These are phyloP conservation scores for Cacatua alba DNA, from an alignment of 2,113 vertebrate species.

Conservation along the genomic window DNA sequence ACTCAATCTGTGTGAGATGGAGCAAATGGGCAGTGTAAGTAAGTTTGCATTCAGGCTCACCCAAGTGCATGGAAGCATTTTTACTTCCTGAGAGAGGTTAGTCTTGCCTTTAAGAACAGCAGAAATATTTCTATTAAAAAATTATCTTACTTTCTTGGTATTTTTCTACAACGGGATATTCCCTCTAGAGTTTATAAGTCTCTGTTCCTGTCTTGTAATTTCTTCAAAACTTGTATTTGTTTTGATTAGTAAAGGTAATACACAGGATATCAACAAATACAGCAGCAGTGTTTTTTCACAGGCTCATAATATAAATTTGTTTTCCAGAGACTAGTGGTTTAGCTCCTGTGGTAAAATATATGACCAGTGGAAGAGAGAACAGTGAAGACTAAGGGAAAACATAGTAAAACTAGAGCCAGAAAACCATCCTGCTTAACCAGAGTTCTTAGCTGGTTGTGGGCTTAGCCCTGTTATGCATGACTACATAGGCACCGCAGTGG, in stretches of 20 bases:
- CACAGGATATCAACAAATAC: not conserved
- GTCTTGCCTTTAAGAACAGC: not conserved
- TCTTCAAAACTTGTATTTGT: not conserved
- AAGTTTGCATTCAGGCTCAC: not conserved
- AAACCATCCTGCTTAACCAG: not conserved
- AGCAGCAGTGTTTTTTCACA: not conserved
- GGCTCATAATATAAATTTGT: not conserved
- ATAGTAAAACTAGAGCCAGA: not conserved
- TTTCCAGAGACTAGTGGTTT: not conserved
- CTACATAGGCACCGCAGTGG: not conserved
- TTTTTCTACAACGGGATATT: not conserved
- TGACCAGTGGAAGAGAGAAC: not conserved
- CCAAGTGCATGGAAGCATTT: not conserved
- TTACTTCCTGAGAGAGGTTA: not conserved
- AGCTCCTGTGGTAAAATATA: not conserved
- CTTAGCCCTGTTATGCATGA: not conserved
- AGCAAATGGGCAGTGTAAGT: not conserved
- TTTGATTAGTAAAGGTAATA: not conserved
- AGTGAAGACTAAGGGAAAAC: not conserved
- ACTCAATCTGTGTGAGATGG: not conserved
- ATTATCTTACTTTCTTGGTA: not conserved
- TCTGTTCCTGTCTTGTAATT: not conserved
- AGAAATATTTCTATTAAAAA: not conserved
- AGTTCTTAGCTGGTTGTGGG: not conserved
- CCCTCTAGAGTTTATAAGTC: not conserved